phyloP scores from a whole-genome alignment of 1,140 invertebrate species.

The Leptinotarsa defecta region DNA sequence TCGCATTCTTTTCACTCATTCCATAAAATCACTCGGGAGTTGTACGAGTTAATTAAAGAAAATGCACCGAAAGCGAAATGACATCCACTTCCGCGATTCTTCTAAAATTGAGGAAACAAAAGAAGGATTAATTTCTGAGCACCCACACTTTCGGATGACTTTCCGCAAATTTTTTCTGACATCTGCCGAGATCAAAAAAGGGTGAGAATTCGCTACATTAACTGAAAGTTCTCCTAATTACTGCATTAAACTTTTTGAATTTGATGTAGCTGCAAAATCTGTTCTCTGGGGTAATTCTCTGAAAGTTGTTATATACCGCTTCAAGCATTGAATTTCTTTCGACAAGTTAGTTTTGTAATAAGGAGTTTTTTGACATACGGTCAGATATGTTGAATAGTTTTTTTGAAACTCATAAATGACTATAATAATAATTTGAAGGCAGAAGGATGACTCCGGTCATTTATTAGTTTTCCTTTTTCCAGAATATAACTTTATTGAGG shows the following conservation, averaged over 20 bases:
- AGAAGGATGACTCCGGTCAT: neutral
- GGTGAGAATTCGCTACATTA: slow-evolving; percentile 4
- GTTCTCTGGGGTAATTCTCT: neutral
- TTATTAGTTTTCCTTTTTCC: neutral
- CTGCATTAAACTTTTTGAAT: slow-evolving; percentile 10
- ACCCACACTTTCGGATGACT: neutral
- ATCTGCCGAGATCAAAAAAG: slow-evolving; percentile 6
- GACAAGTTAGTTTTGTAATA: neutral
- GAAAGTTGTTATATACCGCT: neutral
- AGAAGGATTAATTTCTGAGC: neutral
- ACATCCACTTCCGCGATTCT: neutral
- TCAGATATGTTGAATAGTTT: neutral
- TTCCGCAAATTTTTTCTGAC: slow-evolving; percentile 3
- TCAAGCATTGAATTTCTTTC: neutral
- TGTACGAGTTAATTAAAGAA: neutral
- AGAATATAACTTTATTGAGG: too few relatives aligned
- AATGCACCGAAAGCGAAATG: neutral
- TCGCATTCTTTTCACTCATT: too few relatives aligned
- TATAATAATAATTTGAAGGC: too few relatives aligned
- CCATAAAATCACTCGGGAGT: too few relatives aligned
- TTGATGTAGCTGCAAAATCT: neutral
- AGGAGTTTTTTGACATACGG: neutral
- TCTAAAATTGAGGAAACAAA: neutral
- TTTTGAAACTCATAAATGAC: neutral
- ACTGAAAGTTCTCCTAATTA: slow-evolving; percentile 13